Conservation (phyloP, 2,888 invertebrate species). For the Acleris laterana region DNA sequence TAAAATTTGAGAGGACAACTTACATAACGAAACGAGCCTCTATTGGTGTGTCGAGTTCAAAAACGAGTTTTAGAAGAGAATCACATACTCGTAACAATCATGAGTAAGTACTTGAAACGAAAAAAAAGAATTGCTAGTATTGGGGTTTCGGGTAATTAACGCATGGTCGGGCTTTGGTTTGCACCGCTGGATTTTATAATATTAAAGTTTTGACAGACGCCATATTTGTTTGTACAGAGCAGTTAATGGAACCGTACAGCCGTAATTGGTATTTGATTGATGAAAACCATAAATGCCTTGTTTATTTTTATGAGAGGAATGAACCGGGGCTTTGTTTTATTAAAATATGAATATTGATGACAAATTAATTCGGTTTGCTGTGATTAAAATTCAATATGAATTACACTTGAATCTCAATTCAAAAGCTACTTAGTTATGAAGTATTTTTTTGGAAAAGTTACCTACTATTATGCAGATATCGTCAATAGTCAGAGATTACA, state of each 20-base stretch:
- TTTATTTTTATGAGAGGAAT: background rate
- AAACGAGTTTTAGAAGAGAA: no score
- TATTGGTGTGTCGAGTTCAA: no score
- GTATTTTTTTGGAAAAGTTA: no score
- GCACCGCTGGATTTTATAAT: conserved; percentile 29
- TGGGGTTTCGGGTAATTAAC: conserved; percentile 41
- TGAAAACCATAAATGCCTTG: background rate
- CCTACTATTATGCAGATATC: no score
- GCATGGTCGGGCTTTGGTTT: conserved; percentile 42
- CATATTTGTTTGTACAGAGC: conserved; percentile 20
- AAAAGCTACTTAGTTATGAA: no score
- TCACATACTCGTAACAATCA: no score
- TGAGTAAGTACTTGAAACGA: no score
- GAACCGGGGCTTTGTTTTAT: background rate
- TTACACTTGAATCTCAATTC: no score
- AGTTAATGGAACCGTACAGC: conserved; percentile 5
- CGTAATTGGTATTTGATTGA: conserved; percentile 4
- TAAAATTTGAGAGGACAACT: no score
- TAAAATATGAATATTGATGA: conserved; percentile 1
- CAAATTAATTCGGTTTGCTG: background rate
- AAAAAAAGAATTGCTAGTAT: background rate
- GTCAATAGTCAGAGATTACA: no score
- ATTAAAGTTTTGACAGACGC: conserved; percentile 41
- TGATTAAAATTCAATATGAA: background rate
- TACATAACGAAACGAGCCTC: no score